Conservation (phyloP, 2,797 vertebrate species). For the Neosilurus mollespiculum region DNA sequence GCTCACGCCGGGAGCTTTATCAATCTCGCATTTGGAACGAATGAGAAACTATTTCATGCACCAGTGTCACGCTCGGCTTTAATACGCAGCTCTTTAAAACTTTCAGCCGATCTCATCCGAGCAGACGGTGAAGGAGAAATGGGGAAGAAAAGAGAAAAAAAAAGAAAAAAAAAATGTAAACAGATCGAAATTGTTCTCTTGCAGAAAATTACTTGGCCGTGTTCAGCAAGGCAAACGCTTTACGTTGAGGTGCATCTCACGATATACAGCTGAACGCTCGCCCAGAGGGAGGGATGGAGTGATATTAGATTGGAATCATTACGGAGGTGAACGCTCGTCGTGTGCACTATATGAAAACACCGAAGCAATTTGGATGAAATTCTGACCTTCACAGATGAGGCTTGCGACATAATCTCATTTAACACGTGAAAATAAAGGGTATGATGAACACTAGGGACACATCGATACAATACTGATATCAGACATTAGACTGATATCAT, state of each 20-base stretch:
- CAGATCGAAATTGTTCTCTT: constrained; percentile 61
- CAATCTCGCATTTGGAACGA: constrained; percentile 65
- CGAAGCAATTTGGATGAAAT: neutral
- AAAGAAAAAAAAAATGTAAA: constrained; percentile 48
- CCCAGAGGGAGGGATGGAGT: constrained; percentile 41
- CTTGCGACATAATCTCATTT: neutral
- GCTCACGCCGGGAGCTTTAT: constrained; percentile 61
- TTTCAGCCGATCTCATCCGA: constrained; percentile 58
- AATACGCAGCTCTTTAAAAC: constrained; percentile 56
- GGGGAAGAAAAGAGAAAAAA: neutral
- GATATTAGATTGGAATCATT: constrained; percentile 43
- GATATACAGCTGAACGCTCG: constrained; percentile 45
- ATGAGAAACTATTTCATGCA: constrained; percentile 67
- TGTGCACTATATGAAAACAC: constrained; percentile 15
- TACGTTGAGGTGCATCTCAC: constrained; percentile 51
- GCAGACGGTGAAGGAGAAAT: constrained; percentile 41
- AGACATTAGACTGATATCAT: neutral
- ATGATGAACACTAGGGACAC: neutral
- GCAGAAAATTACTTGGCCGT: constrained; percentile 59
- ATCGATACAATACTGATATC: neutral
- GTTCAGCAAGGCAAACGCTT: constrained; percentile 54
- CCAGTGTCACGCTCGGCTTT: constrained; percentile 58
- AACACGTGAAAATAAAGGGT: neutral
- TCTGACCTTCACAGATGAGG: neutral
- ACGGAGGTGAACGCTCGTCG: constrained; percentile 32